Conservation (phyloP, 2,113 vertebrate genomes). For the Tor tambroides region DNA sequence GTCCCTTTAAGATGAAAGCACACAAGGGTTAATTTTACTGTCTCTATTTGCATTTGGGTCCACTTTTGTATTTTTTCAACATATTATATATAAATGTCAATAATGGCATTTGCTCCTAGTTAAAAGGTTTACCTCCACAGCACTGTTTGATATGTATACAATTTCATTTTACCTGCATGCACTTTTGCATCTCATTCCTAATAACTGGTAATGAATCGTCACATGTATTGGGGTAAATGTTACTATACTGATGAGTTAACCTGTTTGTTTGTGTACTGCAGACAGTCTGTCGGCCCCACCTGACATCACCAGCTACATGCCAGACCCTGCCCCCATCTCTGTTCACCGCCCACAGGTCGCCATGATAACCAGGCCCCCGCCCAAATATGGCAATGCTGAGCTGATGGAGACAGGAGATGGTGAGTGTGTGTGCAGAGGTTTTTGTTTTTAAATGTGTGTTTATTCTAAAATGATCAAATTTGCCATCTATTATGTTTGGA, state of each 20-base stretch:
- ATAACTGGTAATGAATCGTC: not conserved
- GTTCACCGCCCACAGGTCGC: conserved; percentile 86
- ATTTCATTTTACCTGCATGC: not conserved
- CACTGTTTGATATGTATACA: conserved; percentile 30
- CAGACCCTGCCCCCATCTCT: conserved; percentile 84
- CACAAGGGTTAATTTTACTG: too few relatives aligned
- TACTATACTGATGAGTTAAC: conserved; percentile 19
- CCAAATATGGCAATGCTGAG: conserved; percentile 97
- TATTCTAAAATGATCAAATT: conserved; percentile 3
- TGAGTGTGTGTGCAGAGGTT: conserved; percentile 70
- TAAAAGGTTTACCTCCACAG: not conserved
- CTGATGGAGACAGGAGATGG: conserved; percentile 99
- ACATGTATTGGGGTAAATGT: not conserved
- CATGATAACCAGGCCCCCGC: conserved; percentile 78
- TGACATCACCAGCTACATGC: conserved; percentile 95
- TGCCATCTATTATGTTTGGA: not conserved
- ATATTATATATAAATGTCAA: not conserved
- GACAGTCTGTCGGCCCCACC: conserved; percentile 98
- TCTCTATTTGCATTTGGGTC: not conserved
- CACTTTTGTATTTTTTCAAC: conserved; percentile 18
- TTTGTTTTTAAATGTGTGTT: conserved; percentile 35
- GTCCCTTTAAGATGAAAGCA: too few relatives aligned
- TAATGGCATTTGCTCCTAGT: not conserved
- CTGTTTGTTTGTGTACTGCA: conserved; percentile 60
- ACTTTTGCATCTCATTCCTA: not conserved